These are phyloP conservation scores for Tribolium freemani DNA, from an alignment of 2,888 invertebrate genomes.

Conservation along the genomic window DNA sequence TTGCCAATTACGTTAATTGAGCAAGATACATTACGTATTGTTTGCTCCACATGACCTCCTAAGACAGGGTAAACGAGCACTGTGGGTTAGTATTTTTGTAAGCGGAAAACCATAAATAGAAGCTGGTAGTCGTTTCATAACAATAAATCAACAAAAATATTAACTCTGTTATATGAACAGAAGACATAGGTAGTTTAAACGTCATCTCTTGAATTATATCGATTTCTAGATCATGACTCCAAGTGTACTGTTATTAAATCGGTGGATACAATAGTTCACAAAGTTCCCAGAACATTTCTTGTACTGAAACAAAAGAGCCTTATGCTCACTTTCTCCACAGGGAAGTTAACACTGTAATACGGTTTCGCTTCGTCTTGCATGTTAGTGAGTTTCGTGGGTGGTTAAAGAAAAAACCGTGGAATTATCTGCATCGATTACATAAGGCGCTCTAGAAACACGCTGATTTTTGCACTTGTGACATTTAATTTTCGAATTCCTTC, in stretches of 20 bases:
- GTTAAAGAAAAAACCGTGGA: neutral
- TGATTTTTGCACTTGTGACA: neutral
- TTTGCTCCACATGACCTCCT: slow-evolving; percentile 5
- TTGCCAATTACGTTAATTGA: slow-evolving; percentile 12
- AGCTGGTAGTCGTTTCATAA: slow-evolving; percentile 9
- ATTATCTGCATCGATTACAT: neutral
- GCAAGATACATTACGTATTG: slow-evolving; percentile 15
- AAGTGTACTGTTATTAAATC: slow-evolving; percentile 36
- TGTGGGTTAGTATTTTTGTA: slow-evolving; percentile 1
- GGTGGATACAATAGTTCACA: slow-evolving; percentile 41
- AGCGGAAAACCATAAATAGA: neutral
- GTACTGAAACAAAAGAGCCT: slow-evolving; percentile 13
- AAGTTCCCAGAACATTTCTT: slow-evolving; percentile 38
- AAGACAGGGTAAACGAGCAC: neutral
- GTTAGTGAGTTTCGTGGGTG: slow-evolving; percentile 28
- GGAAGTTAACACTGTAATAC: slow-evolving; percentile 21
- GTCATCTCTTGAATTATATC: slow-evolving; percentile 30
- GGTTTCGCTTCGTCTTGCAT: slow-evolving; percentile 3
- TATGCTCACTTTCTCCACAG: slow-evolving; percentile 30
- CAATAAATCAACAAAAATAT: slow-evolving; percentile 31
- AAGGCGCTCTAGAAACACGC: neutral
- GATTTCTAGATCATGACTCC: slow-evolving; percentile 46
- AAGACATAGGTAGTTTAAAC: slow-evolving; percentile 2
- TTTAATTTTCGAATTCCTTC: slow-evolving; percentile 1
- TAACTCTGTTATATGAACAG: slow-evolving; percentile 24